phyloP scores from a whole-genome alignment of 1,140 invertebrate genomes.

The Potamilus streckersoni region DNA sequence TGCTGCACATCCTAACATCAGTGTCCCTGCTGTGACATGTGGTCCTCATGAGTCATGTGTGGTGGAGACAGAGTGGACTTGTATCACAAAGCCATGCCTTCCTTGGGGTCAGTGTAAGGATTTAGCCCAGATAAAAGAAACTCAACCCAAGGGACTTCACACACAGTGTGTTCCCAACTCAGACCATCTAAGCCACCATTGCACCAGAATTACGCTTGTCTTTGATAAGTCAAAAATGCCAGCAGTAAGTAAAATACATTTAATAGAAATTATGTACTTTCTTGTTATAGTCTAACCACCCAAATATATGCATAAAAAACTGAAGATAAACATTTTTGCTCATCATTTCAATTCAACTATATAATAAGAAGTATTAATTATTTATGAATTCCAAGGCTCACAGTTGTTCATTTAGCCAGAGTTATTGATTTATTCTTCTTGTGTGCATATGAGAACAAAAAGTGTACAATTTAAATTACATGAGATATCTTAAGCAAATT shows the following conservation, averaged over 20 bases:
- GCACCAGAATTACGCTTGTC: constrained; percentile 80
- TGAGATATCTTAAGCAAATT: too few relatives aligned
- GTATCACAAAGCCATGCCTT: constrained; percentile 80
- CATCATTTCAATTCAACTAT: background rate
- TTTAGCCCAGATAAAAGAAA: constrained; percentile 78
- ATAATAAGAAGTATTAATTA: background rate
- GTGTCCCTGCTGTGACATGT: constrained; percentile 50
- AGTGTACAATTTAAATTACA: too few relatives aligned
- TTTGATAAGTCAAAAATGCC: constrained; percentile 74
- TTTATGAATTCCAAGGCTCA: background rate
- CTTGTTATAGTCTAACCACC: background rate
- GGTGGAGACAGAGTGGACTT: constrained; percentile 69
- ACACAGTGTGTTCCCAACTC: constrained; percentile 83
- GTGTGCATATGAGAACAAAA: background rate
- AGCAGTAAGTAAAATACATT: constrained; percentile 47
- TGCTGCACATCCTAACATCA: constrained; percentile 53
- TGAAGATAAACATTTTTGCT: background rate
- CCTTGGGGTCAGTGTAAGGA: constrained; percentile 85
- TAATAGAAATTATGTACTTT: background rate
- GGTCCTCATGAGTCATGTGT: constrained; percentile 55
- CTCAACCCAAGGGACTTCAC: constrained; percentile 80
- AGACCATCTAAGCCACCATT: constrained; percentile 77
- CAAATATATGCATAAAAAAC: background rate
- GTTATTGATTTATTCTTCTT: background rate
- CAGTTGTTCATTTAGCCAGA: background rate